phyloP scores from a whole-genome alignment of 2,797 vertebrate genomes.

The Hapalemur alaotrensis region DNA sequence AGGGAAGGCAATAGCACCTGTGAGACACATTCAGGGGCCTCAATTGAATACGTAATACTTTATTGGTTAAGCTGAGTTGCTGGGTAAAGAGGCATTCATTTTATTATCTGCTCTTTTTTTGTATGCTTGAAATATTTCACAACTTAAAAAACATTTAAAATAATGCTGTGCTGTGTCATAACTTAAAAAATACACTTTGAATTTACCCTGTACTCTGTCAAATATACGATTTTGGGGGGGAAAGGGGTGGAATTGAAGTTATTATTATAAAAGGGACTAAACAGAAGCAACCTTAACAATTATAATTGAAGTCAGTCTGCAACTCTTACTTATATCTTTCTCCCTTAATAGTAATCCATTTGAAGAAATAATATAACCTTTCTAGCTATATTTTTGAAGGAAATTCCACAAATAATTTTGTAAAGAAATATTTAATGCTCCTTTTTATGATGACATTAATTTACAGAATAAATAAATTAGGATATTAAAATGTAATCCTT shows the following conservation, averaged over 20 bases:
- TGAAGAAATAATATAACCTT: background rate
- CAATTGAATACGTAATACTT: background rate
- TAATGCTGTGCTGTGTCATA: background rate
- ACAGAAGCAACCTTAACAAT: background rate
- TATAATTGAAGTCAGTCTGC: background rate
- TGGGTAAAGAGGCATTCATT: background rate
- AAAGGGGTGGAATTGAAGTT: background rate
- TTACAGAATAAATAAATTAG: slow-evolving; percentile 26
- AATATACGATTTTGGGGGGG: background rate
- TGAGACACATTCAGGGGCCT: background rate
- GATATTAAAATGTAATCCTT: background rate
- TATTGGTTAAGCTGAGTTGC: background rate
- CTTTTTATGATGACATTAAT: background rate
- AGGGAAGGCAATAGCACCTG: accelerated
- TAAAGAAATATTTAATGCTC: background rate
- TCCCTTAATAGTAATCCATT: background rate
- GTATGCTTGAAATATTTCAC: background rate
- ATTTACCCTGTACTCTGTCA: background rate
- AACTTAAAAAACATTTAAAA: background rate
- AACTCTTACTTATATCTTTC: background rate
- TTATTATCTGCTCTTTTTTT: background rate
- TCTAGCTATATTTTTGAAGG: background rate
- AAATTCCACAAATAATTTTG: background rate
- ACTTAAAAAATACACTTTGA: background rate
- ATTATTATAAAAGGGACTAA: background rate